Conservation (phyloP, 2,888 invertebrate genomes). For the Lamellibrachia satsuma region DNA sequence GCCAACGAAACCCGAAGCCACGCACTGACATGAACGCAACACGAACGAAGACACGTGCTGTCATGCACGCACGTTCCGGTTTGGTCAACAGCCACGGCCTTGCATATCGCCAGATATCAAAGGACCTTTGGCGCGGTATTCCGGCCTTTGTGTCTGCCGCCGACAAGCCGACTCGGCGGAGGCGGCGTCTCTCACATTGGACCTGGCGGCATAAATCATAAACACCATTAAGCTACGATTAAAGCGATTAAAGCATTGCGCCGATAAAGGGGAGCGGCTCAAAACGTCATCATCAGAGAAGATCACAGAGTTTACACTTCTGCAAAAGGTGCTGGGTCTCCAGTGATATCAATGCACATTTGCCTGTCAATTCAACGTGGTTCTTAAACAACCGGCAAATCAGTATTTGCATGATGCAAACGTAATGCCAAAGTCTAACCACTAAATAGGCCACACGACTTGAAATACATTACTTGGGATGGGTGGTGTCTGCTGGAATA, state of each 20-base stretch:
- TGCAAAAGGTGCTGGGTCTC: not conserved
- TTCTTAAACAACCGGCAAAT: not conserved
- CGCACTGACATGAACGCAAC: not conserved
- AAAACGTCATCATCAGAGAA: not conserved
- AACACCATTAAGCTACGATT: conserved; percentile 7
- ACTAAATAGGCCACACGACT: not conserved
- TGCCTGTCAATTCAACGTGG: not conserved
- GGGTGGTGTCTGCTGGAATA: too few species aligned
- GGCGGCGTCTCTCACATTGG: not conserved
- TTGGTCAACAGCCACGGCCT: not conserved
- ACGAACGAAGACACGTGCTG: not conserved
- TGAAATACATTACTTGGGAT: too few species aligned
- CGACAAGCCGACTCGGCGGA: not conserved
- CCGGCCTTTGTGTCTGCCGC: conserved; percentile 12
- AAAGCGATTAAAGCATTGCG: conserved; percentile 13
- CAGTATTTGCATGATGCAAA: not conserved
- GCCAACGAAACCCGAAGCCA: not conserved
- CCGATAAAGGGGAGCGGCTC: not conserved
- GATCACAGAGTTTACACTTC: not conserved
- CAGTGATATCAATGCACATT: not conserved
- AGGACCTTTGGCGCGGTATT: not conserved
- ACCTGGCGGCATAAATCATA: not conserved
- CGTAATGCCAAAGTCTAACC: not conserved
- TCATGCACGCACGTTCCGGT: conserved; percentile 12
- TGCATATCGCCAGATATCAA: conserved; percentile 13